phyloP scores from a whole-genome alignment of 2,888 invertebrate species.

The Tinea semifulvella region DNA sequence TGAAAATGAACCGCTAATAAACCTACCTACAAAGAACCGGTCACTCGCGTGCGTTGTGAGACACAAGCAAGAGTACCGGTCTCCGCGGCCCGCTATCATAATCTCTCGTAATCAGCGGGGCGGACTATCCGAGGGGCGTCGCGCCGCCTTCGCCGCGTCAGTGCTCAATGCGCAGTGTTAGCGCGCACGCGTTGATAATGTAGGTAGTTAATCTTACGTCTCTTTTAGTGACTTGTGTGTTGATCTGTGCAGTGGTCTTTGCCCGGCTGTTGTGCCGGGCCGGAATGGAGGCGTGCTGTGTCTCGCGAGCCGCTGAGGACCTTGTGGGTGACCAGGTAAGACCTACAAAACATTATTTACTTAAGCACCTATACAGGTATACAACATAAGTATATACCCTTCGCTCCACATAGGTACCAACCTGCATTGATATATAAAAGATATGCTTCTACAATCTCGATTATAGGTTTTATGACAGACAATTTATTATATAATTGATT shows the following conservation, averaged over 20 bases:
- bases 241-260: slow-evolving; percentile 10
- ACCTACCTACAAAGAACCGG: too few species aligned
- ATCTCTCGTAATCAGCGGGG: slow-evolving; percentile 8
- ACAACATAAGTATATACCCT: neutral
- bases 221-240: slow-evolving; percentile 9
- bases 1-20: too few species aligned
- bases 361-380: neutral
- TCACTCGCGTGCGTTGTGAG: slow-evolving; percentile 2
- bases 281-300: slow-evolving; percentile 62
- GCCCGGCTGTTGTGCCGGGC: slow-evolving; percentile 37
- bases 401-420: too few species aligned
- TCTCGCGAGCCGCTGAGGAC: slow-evolving; percentile 57
- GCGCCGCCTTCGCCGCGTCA: slow-evolving; percentile 9
- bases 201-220: slow-evolving; percentile 7
- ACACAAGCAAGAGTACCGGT: slow-evolving; percentile 3
- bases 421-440: too few species aligned
- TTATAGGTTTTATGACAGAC: too few species aligned
- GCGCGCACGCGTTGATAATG: slow-evolving; percentile 11
- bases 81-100: slow-evolving; percentile 1
- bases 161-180: slow-evolving; percentile 12
- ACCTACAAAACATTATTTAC: neutral
- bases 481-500: too few species aligned
- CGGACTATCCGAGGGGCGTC: slow-evolving; percentile 10
- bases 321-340: slow-evolving; percentile 62
- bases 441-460: too few species aligned